Conservation (phyloP, 2,797 vertebrate species). For the Anniella stebbinsi region DNA sequence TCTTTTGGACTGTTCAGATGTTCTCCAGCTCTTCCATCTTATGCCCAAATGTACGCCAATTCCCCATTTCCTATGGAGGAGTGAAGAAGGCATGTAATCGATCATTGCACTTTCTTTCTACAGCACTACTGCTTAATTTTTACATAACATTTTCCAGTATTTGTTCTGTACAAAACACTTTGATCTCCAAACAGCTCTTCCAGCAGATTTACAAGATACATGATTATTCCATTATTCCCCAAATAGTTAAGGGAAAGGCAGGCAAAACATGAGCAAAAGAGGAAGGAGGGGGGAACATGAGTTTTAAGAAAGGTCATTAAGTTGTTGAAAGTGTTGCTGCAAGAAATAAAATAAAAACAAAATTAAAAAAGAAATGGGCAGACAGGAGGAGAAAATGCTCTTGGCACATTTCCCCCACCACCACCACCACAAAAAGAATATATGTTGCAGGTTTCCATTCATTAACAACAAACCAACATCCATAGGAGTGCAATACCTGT, state of each 20-base stretch:
- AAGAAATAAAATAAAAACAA: slow-evolving; percentile 16
- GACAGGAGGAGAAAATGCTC: neutral
- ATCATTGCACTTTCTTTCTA: neutral
- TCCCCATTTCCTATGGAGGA: neutral
- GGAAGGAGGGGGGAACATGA: neutral
- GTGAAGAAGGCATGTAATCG: neutral
- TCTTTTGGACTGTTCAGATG: neutral
- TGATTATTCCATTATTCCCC: neutral
- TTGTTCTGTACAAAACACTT: neutral
- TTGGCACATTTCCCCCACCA: too few relatives aligned
- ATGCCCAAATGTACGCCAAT: neutral
- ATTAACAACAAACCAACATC: neutral
- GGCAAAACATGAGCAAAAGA: neutral
- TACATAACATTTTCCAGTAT: neutral
- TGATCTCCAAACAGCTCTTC: slow-evolving; percentile 7
- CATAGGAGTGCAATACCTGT: too few relatives aligned
- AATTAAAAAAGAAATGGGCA: neutral
- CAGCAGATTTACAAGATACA: neutral
- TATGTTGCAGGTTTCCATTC: neutral
- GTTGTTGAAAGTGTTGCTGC: neutral
- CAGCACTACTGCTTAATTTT: neutral
- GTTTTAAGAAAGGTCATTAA: neutral
- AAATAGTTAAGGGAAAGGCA: neutral
- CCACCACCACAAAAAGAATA: too few relatives aligned
- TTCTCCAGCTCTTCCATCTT: neutral